Conservation (phyloP, 1,140 invertebrate genomes). For the Babylonia areolata region DNA sequence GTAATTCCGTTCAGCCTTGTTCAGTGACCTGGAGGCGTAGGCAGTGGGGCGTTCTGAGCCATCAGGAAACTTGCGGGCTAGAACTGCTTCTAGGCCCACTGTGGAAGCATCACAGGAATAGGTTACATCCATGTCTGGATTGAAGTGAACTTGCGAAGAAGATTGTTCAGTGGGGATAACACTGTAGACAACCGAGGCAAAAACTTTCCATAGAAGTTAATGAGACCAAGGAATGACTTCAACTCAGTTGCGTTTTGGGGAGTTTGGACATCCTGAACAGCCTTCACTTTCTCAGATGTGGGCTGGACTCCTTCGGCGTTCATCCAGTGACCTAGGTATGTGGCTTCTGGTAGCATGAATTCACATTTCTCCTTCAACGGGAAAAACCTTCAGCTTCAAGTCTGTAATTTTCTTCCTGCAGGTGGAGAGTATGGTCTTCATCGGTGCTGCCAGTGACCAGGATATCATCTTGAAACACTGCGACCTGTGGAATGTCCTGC, state of each 20-base stretch:
- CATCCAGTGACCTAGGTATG: too few species aligned
- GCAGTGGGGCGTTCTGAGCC: constrained; percentile 63
- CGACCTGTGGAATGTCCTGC: too few species aligned
- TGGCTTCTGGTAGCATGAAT: too few species aligned
- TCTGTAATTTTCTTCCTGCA: too few species aligned
- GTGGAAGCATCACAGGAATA: constrained; percentile 40
- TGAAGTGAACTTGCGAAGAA: constrained; percentile 38
- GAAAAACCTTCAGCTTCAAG: too few species aligned
- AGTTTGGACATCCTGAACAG: background rate
- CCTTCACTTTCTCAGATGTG: background rate
- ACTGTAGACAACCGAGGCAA: constrained; percentile 27
- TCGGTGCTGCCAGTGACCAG: too few species aligned
- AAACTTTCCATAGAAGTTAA: constrained; percentile 41
- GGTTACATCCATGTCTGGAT: constrained; percentile 20
- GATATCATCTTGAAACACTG: too few species aligned
- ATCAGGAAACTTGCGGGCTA: constrained; percentile 41
- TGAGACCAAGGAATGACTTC: constrained; percentile 38
- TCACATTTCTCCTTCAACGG: too few species aligned
- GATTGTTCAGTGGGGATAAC: too few species aligned
- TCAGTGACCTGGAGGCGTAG: constrained; percentile 72
- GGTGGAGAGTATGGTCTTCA: background rate
- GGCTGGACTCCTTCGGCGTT: too few species aligned
- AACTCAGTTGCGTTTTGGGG: constrained; percentile 33
- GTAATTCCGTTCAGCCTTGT: constrained; percentile 68
- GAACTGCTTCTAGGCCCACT: constrained; percentile 43